phyloP scores from a whole-genome alignment of 2,113 vertebrate genomes.

The Antigone vipio region DNA sequence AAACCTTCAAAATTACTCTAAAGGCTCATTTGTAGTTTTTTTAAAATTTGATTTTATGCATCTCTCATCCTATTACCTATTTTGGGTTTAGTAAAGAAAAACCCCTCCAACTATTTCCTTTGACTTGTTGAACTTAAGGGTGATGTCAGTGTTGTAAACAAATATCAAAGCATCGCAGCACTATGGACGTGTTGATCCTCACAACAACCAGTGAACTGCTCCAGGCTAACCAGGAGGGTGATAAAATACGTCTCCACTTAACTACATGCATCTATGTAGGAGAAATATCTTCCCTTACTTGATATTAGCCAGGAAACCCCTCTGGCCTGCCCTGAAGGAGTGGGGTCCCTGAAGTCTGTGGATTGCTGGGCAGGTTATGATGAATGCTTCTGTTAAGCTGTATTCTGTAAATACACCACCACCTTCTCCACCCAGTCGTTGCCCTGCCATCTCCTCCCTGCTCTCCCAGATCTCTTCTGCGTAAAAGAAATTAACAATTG shows the following conservation, averaged over 20 bases:
- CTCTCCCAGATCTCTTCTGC: not conserved
- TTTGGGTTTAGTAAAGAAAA: not conserved
- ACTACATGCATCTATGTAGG: not conserved
- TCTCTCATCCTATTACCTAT: not conserved
- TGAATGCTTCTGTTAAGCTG: not conserved
- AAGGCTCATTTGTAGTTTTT: not conserved
- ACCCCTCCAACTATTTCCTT: not conserved
- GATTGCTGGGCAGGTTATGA: not conserved
- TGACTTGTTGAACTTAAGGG: not conserved
- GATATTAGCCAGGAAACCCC: not conserved
- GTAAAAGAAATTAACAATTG: not conserved
- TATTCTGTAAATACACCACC: not conserved
- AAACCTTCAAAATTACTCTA: not conserved
- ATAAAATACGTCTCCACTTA: not conserved
- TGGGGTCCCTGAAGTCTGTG: not conserved
- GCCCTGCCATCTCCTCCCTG: not conserved
- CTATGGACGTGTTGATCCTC: not conserved
- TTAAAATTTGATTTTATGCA: not conserved
- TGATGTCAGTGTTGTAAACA: not conserved
- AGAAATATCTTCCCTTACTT: not conserved
- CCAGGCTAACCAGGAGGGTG: not conserved
- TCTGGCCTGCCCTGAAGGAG: not conserved
- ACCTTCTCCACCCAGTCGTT: not conserved
- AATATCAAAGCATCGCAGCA: not conserved
- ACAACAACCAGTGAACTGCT: not conserved